A percentile compares a stretch with the other conserved stretches of the same genome.
These are phyloP conservation scores for Augochlorella aurata DNA, from an alignment of 2,888 invertebrate species.

Conservation along the genomic window DNA sequence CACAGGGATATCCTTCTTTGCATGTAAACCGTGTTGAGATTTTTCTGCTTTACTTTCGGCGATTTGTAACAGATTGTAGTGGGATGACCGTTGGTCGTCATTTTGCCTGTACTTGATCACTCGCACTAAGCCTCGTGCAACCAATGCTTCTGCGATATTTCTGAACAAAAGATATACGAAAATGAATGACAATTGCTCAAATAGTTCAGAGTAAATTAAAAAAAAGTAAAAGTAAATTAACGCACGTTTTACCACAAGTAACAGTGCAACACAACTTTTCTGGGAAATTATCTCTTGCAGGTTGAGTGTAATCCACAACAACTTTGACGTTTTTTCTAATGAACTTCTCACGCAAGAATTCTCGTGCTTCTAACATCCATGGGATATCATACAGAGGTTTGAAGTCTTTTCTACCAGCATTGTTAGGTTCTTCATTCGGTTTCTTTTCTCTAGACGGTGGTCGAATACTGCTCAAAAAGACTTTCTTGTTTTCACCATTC, in stretches of 20 bases:
- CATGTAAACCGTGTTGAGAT: conserved; percentile 90
- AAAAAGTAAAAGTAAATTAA: conserved; percentile 54
- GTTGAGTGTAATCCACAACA: conserved; percentile 97
- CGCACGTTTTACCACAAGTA: conserved; percentile 89
- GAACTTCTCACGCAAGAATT: conserved; percentile 96
- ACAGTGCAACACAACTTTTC: conserved; percentile 98
- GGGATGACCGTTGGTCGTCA: conserved; percentile 96
- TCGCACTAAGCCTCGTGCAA: conserved; percentile 94
- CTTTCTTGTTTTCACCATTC: conserved; percentile 92
- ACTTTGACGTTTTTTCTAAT: conserved; percentile 97
- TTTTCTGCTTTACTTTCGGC: conserved; percentile 97
- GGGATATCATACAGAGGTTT: conserved; percentile 98
- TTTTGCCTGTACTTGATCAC: conserved; percentile 97
- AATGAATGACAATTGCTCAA: neutral
- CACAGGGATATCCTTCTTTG: conserved; percentile 92
- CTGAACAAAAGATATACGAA: conserved; percentile 80
- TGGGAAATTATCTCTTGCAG: conserved; percentile 95
- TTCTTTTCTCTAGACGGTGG: conserved; percentile 90
- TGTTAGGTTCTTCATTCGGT: conserved; percentile 86
- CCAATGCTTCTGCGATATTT: conserved; percentile 96
- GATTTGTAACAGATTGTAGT: conserved; percentile 94
- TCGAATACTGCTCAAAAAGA: conserved; percentile 96
- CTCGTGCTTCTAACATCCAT: conserved; percentile 99
- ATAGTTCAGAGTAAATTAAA: neutral
- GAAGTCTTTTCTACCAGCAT: conserved; percentile 88